phyloP scores from a whole-genome alignment of 2,888 invertebrate species.

The Leucophenga montana region DNA sequence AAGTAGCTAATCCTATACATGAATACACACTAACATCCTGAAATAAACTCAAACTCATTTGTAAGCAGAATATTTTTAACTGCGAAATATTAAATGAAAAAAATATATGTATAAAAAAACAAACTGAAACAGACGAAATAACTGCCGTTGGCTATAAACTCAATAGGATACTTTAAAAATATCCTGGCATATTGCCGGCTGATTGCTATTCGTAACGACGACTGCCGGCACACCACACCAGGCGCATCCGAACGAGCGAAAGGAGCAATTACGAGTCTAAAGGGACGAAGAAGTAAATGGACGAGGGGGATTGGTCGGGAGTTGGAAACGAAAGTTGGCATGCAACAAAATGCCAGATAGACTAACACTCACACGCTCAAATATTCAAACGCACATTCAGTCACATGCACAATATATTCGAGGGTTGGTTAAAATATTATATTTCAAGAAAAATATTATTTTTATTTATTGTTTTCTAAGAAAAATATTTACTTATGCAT shows the following conservation, averaged over 20 bases:
- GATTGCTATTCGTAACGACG: background rate
- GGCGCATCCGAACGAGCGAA: slow-evolving; percentile 30
- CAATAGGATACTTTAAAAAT: slow-evolving; percentile 22
- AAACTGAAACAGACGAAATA: slow-evolving; percentile 2
- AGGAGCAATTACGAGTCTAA: slow-evolving; percentile 47
- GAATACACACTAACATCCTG: no score
- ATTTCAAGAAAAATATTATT: no score
- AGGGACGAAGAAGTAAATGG: background rate
- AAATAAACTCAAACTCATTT: background rate
- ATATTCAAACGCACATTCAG: no score
- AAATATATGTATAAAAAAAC: background rate
- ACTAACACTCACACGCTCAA: no score
- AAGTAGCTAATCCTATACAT: no score
- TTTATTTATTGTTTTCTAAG: no score
- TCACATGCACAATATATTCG: no score
- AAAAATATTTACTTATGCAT: no score
- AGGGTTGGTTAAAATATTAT: no score
- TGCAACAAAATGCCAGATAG: slow-evolving; percentile 12
- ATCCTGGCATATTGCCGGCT: slow-evolving; percentile 24
- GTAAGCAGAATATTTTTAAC: no score
- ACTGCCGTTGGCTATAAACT: slow-evolving; percentile 22
- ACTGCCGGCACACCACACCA: no score
- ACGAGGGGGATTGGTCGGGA: slow-evolving; percentile 17
- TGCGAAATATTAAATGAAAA: no score
- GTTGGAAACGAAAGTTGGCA: slow-evolving; percentile 49